A percentile compares a stretch with the other conserved stretches of the same genome.
Evolutionary conservation across 2,888 invertebrate genomes (phyloP).

Genomic region (Trachelus stipa): DNA sequence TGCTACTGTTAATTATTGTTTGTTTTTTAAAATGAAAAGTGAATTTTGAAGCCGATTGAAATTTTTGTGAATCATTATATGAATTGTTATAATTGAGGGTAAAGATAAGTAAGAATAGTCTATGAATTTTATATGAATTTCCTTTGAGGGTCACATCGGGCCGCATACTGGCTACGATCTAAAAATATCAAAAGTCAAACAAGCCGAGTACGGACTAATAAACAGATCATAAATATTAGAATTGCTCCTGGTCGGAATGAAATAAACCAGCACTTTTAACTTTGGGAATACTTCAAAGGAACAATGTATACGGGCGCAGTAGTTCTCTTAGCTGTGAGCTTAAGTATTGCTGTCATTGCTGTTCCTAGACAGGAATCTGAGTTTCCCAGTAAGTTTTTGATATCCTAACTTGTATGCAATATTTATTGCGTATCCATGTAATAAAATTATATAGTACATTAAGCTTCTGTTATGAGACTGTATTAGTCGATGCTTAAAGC

Average conservation of each 20-base stretch:
- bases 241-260: background rate
- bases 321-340: constrained; percentile 10
- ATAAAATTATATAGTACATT: background rate
- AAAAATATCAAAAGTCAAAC: constrained; percentile 11
- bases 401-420: background rate
- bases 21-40: background rate
- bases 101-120: background rate
- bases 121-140: background rate
- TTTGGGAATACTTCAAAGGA: background rate
- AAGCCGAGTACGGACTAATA: constrained; percentile 8
- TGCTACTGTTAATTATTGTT: background rate
- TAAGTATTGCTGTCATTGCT: constrained; percentile 8
- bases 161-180: background rate
- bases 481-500: no score
- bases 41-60: background rate
- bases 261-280: constrained; percentile 1
- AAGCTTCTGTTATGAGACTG: background rate
- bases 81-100: background rate
- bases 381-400: constrained; percentile 18
- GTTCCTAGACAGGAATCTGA: constrained; percentile 19
- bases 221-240: constrained; percentile 9
- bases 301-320: constrained; percentile 16
- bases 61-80: background rate
- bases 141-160: background rate
- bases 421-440: background rate